Conservation (phyloP, 2,888 invertebrate species). For the Cheilosia soror region DNA sequence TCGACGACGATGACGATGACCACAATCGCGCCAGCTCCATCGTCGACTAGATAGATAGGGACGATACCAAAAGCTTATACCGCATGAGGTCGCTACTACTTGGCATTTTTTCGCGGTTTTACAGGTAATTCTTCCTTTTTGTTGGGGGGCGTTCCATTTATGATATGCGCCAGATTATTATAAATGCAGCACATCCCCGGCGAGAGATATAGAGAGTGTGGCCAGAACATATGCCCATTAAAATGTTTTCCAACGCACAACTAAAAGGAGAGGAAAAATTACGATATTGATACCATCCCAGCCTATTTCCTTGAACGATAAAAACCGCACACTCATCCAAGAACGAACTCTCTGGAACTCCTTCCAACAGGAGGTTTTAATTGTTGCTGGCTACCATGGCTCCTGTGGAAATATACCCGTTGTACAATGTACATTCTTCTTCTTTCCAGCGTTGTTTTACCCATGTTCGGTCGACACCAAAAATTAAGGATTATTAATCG, state of each 20-base stretch:
- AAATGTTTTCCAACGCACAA: constrained; percentile 42
- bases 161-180: constrained; percentile 79
- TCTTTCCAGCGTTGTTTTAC: constrained; percentile 26
- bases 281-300: constrained; percentile 74
- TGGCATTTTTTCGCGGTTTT: constrained; percentile 35
- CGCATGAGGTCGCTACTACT: constrained; percentile 45
- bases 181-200: constrained; percentile 74
- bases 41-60: constrained; percentile 72
- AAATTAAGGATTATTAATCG: constrained; percentile 83
- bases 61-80: constrained; percentile 60
- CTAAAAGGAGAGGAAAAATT: constrained; percentile 49
- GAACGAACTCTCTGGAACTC: background rate
- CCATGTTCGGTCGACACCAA: constrained; percentile 68
- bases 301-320: constrained; percentile 75
- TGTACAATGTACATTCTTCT: constrained; percentile 9
- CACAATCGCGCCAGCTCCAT: constrained; percentile 63
- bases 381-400: constrained; percentile 59
- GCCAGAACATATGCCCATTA: constrained; percentile 58
- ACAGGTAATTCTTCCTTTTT: constrained; percentile 6
- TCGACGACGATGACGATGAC: constrained; percentile 38
- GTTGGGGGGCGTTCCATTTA: constrained; percentile 77
- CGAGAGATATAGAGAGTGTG: constrained; percentile 50
- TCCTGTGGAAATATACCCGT: constrained; percentile 26
- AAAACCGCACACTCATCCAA: constrained; percentile 23
- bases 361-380: constrained; percentile 53